Evolutionary conservation across 2,113 vertebrate species (phyloP), one percentile per base, ranked within the genome.

Genomic region (Hippocampus guttulatus): DNA sequence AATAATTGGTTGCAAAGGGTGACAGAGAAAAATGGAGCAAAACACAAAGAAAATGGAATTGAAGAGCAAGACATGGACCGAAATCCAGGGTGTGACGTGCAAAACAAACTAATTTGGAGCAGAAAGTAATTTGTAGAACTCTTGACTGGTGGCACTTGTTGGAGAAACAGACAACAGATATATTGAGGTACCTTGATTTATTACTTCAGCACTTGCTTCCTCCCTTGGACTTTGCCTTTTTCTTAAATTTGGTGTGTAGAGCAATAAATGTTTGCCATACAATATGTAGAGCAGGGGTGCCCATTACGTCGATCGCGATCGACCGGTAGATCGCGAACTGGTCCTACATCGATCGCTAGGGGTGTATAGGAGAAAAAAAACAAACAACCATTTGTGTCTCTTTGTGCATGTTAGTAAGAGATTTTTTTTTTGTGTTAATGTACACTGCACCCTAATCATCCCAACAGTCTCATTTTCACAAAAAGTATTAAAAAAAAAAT

Each of bases 81-180:
- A 75, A 87, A 80, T 88, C 86, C 70, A 81, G 85, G 86, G 43
- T 76, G 71, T 83, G 81, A 79, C 30, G 67, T 73, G 72, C 71
- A 88, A 90, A 85, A 78, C 78, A 60, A 86, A 82, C 79, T 87
- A 75, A 89, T 91, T 90, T 88, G 86, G 75, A 62, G 75, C 80
- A 81, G 79, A 79, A 84, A 86, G 84, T 87, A 75, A 90, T 91
- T 89, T 91, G 81, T 89, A 83, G 86, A 81, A 77, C 80, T 87
- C 78, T 79, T 86, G 88, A 84, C 88, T 84, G 70, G 67, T 16
- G 84, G 86, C 84, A 75, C 71, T 83, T 86, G 77, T 77, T 83
- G 72, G 70, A 83, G 80, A 84, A 86, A 81, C 66, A 78, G 76
- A 76, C 73, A 85, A 76, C 76, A 84, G 75, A 80, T 74, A 79